Percentiles rank a stretch among this genome's conserved stretches.
phyloP scores from a whole-genome alignment of 2,113 vertebrate species.

The Papio anubis region DNA sequence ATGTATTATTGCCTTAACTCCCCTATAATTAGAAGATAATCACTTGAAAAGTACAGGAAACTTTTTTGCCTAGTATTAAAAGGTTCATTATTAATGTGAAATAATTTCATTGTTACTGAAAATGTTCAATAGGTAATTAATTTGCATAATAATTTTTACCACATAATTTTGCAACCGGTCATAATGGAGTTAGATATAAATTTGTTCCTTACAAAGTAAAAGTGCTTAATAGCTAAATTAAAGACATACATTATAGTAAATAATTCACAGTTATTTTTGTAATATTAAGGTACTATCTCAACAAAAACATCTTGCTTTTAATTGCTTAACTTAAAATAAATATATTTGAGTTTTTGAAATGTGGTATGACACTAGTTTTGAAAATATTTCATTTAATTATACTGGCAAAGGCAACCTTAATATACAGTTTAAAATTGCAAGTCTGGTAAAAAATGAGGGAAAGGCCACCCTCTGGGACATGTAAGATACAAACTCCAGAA shows the following conservation, averaged over 20 bases:
- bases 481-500: background rate
- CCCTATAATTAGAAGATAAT: background rate
- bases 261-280: background rate
- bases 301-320: slow-evolving; percentile 8
- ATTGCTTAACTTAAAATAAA: background rate
- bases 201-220: background rate
- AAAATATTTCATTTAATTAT: background rate
- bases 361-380: background rate
- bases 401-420: background rate
- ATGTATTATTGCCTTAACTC: background rate
- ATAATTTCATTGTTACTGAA: slow-evolving; percentile 77
- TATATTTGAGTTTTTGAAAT: slow-evolving; percentile 17
- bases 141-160: slow-evolving; percentile 76
- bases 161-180: slow-evolving; percentile 70
- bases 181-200: slow-evolving; percentile 53
- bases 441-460: background rate
- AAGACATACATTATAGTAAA: background rate
- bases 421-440: background rate
- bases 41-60: background rate
- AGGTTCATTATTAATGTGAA: slow-evolving; percentile 40
- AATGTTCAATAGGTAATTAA: slow-evolving; percentile 72
- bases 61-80: background rate
- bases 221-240: background rate
- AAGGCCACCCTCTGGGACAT: background rate
- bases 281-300: background rate